phyloP scores from a whole-genome alignment of 2,797 vertebrate genomes.

The Sternarchorhynchus goeldii region DNA sequence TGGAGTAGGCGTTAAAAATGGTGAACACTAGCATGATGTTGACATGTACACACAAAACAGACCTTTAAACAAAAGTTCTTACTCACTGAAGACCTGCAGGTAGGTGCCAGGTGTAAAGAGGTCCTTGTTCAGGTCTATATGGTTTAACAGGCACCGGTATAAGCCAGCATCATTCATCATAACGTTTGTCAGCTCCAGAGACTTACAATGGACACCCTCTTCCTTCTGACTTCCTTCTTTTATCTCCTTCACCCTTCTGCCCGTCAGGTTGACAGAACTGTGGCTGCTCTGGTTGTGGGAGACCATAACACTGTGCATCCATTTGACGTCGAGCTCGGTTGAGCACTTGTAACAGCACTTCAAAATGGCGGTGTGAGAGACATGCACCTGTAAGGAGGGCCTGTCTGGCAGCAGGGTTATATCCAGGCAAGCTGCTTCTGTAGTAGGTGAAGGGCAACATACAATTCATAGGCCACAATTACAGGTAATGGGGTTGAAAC shows the following conservation, averaged over 20 bases:
- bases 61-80: neutral
- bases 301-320: constrained; percentile 33
- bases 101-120: constrained; percentile 69
- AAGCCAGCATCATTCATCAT: constrained; percentile 56
- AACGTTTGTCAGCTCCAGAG: neutral
- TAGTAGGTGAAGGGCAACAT: constrained; percentile 56
- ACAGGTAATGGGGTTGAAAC: no score
- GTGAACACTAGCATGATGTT: neutral
- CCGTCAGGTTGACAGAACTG: rapidly evolving
- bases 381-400: constrained; percentile 40
- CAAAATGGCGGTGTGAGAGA: rapidly evolving
- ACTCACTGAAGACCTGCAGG: constrained; percentile 60
- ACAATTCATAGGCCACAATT: neutral
- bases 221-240: rapidly evolving
- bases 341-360: constrained; percentile 59
- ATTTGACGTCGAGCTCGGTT: rapidly evolving
- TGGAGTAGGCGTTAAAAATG: no score
- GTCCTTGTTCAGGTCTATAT: rapidly evolving
- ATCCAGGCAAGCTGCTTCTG: rapidly evolving
- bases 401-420: constrained; percentile 52
- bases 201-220: neutral
- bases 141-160: constrained; percentile 62
- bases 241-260: rapidly evolving
- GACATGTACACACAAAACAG: neutral
- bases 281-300: rapidly evolving